phyloP scores from a whole-genome alignment of 1,140 invertebrate genomes.

The Halictus rubicundus region DNA sequence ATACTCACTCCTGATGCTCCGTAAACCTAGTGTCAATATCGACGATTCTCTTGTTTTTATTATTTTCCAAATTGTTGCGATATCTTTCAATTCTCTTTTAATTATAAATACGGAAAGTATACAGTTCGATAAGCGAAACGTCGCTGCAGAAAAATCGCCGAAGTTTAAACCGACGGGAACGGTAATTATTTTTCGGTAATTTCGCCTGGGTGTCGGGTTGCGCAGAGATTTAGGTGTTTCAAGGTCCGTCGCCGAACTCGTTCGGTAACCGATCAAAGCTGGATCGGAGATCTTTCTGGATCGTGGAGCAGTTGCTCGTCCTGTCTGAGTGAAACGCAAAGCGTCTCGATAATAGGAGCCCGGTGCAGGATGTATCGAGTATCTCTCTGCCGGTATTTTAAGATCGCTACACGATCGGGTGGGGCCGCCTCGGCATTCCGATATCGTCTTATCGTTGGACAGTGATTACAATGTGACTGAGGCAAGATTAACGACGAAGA shows the following conservation, averaged over 20 bases:
- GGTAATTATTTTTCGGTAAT: too few relatives aligned
- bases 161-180: too few relatives aligned
- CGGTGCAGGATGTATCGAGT: conserved; percentile 48
- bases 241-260: neutral
- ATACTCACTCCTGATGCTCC: too few relatives aligned
- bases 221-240: too few relatives aligned
- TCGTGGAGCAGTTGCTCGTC: neutral
- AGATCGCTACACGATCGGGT: conserved; percentile 50
- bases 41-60: too few relatives aligned
- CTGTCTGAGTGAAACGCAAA: conserved; percentile 25
- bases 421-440: conserved; percentile 54
- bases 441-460: conserved; percentile 64
- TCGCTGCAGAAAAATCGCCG: too few relatives aligned
- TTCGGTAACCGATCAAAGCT: neutral
- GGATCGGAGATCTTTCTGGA: neutral
- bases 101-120: too few relatives aligned
- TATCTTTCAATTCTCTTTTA: too few relatives aligned
- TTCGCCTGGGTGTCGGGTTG: too few relatives aligned
- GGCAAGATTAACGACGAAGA: conserved; percentile 63
- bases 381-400: conserved; percentile 51
- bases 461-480: conserved; percentile 66
- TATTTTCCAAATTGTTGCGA: too few relatives aligned
- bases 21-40: too few relatives aligned
- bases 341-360: conserved; percentile 41
- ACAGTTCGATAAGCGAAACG: too few relatives aligned